Conservation (phyloP, 1,140 invertebrate genomes). For the Drosophila eugracilis region DNA sequence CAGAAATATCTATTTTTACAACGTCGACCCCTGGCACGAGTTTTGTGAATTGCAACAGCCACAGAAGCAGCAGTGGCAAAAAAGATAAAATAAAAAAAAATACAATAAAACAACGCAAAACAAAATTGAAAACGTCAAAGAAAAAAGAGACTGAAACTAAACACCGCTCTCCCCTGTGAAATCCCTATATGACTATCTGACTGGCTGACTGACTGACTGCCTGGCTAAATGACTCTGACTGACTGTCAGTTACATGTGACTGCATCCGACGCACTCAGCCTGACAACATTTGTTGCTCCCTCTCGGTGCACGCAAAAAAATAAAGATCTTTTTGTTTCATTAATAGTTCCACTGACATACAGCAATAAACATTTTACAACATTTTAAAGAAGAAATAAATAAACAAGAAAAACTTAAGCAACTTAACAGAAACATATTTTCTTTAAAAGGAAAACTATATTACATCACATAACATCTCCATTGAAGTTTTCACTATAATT, state of each 20-base stretch:
- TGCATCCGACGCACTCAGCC: slow-evolving; percentile 63
- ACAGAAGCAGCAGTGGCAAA: slow-evolving; percentile 46
- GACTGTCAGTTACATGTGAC: slow-evolving; percentile 76
- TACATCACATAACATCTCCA: too few relatives aligned
- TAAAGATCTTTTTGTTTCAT: background rate
- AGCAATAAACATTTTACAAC: background rate
- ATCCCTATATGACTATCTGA: slow-evolving; percentile 59
- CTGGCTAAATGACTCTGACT: slow-evolving; percentile 74
- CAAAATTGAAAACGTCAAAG: slow-evolving; percentile 53
- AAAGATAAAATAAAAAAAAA: too few relatives aligned
- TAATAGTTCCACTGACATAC: background rate
- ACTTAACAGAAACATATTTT: too few relatives aligned
- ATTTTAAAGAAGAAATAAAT: too few relatives aligned
- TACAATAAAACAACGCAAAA: slow-evolving; percentile 59
- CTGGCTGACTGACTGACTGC: slow-evolving; percentile 60
- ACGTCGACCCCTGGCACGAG: slow-evolving; percentile 65
- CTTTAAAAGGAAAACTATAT: background rate
- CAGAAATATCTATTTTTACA: slow-evolving; percentile 50
- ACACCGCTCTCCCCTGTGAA: slow-evolving; percentile 25
- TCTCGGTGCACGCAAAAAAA: background rate
- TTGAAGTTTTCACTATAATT: background rate
- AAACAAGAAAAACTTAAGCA: too few relatives aligned
- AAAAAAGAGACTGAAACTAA: slow-evolving; percentile 46
- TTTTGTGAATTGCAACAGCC: slow-evolving; percentile 62
- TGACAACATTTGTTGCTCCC: slow-evolving; percentile 47